These are phyloP conservation scores for Corythoichthys haematopterus DNA, from an alignment of 2,113 vertebrate genomes.

Conservation along the genomic window DNA sequence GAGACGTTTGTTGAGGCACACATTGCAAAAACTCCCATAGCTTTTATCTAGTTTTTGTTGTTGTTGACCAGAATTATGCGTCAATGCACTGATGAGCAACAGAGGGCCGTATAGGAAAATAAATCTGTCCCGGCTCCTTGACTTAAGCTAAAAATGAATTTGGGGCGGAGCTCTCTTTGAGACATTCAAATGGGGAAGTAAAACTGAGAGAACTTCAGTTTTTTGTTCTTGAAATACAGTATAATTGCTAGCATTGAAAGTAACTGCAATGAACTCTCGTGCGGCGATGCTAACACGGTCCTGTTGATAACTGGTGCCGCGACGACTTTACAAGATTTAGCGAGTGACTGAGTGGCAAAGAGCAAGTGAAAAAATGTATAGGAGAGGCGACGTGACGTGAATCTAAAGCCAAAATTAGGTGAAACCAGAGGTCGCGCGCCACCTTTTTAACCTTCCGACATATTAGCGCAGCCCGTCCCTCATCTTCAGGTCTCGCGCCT, in stretches of 20 bases:
- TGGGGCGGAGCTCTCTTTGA: neutral
- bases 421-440: constrained; percentile 36
- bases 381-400: constrained; percentile 54
- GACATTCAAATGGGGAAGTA: neutral
- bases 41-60: neutral
- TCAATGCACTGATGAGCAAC: neutral
- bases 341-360: constrained; percentile 40
- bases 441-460: constrained; percentile 34
- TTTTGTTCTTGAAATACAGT: neutral
- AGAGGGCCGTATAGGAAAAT: neutral
- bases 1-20: no score
- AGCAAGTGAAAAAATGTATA: constrained; percentile 49
- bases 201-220: neutral
- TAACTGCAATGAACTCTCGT: constrained; percentile 18
- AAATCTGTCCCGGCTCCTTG: neutral
- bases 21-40: no score
- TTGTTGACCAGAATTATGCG: neutral
- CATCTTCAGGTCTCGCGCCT: constrained; percentile 6
- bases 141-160: neutral
- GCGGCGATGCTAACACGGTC: constrained; percentile 18
- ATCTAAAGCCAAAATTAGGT: constrained; percentile 38
- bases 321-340: constrained; percentile 11
- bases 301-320: constrained; percentile 6
- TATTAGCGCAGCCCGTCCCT: constrained; percentile 21
- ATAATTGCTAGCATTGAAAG: neutral